Base-by-base conservation (phyloP, 2,113 vertebrate genomes). In the Hemiscyllium ocellatum region DNA sequence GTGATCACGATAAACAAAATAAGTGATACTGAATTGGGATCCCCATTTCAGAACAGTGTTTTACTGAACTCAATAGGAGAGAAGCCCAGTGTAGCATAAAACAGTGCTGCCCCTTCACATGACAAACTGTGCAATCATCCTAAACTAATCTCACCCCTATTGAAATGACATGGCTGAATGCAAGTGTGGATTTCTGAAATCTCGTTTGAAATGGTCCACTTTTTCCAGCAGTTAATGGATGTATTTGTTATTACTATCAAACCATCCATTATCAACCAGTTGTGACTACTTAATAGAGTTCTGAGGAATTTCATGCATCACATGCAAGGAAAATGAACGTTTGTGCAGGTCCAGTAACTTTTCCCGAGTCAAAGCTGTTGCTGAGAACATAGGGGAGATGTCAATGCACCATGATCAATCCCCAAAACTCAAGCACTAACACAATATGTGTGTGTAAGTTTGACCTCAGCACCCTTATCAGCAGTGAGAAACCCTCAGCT, bases 271-370 rank as follows among this genome's bases (percentile, higher is more conserved):
- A 93, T 93, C 61, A 66, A 93, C 89, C 12, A 93, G 66, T 93
- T 93, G 89, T 91, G 52, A n/a, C 87, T 89, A 80, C 66, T 85
- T 69, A 95, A 78, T 61, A 37, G 5, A 87, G 50, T 42, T 70
- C 65, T 10, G 69, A 85, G n/a, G 78, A 42, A 95, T 95, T 95
- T 95, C 61, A 85, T 89, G 95, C 95, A 29, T 47, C 61, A 42
- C n/a, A 89, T 10, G 29, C 56, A 95, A 95, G 95, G 86, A 89
- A 89, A 95, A 89, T 87, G 87, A 68, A 69, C 68, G 29, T 89
- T 69, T 93, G n/a, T 37, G 61, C 19, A 22, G 19, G 15, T 12
- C 61, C 61, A 66, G 89, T 91, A 7, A 91, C 56, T 33, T 65
- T 33, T 37, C 37, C 42, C 17, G n/a, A 68, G 66, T 37, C 61